Base-by-base conservation (phyloP, 1,140 invertebrate genomes). In the Pseudomyrmex concolor region DNA sequence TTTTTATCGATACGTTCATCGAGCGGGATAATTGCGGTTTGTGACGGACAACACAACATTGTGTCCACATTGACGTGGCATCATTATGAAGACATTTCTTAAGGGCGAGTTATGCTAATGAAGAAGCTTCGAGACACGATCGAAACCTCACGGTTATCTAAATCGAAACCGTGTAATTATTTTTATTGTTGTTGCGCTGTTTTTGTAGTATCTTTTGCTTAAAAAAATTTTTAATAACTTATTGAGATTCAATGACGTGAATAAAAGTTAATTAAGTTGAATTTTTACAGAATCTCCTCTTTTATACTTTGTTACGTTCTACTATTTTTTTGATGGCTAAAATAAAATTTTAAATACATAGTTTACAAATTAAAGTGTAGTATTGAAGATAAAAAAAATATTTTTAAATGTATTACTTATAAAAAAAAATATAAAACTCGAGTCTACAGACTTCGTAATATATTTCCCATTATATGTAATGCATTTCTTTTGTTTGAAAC, bases 1-100 rank as follows among this genome's bases (percentile, higher is more conserved):
- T 62, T 83, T 87, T 85, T 88, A 87, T 87, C 86, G 86, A 76
- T 57, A 25, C 66, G 85, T 84, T 74, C 71, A 88, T 88, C 86
- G 71, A 81, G 70, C 60, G 51, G 63, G 25, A 84, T 84, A 88
- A 88, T 87, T 87, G 67, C 22, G 43, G 22, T 67, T 54, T 54
- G 72, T 43, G 45, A 15, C 9, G 45, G 34, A 57, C 48, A 62
- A 82, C 25, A 22, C 15, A 73, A 78, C 19, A 73, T 68, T 72
- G 57, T 80, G 62, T 70, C 12, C 51, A 15, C 51, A 64, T 83
- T 62, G 55, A 72, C 71, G n/a, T 13, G 67, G 67, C 48, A 50
- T 76, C 57, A 50, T 51, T 62, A 80, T 71, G 59, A 84, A 87
- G 83, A 84, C 50, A 80, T 51, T 64, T 70, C 43, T 80, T 59